Conservation (phyloP, 2,797 vertebrate genomes). For the Selene dorsalis region DNA sequence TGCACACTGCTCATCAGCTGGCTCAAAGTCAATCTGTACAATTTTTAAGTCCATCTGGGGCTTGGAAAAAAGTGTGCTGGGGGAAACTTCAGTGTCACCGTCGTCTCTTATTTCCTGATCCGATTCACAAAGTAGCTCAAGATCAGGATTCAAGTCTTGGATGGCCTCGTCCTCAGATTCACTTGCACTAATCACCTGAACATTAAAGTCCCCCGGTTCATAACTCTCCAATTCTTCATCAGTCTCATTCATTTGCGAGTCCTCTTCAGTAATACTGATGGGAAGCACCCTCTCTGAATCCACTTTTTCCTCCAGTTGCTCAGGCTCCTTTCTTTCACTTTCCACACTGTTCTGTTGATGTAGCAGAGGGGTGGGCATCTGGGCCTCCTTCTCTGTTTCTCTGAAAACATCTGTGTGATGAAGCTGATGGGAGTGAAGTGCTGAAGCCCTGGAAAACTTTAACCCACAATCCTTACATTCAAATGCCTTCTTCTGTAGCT, state of each 20-base stretch:
- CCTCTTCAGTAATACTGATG: conserved; percentile 34
- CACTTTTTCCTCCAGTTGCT: conserved; percentile 30
- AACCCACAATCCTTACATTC: conserved; percentile 85
- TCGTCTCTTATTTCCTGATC: conserved; percentile 80
- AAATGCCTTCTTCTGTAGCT: conserved; percentile 86
- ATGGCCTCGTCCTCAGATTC: conserved; percentile 75
- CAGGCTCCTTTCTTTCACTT: conserved; percentile 32
- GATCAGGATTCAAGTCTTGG: conserved; percentile 77
- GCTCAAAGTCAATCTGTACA: conserved; percentile 81
- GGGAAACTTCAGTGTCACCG: conserved; percentile 29
- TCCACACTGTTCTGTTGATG: conserved; percentile 49
- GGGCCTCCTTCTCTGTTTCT: conserved; percentile 68
- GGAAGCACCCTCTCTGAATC: conserved; percentile 39
- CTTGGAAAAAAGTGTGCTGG: conserved; percentile 56
- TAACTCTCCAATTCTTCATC: conserved; percentile 74
- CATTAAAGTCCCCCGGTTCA: conserved; percentile 77
- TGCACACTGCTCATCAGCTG: conserved; percentile 48
- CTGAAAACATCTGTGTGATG: conserved; percentile 80
- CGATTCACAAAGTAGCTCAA: conserved; percentile 83
- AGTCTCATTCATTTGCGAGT: conserved; percentile 33
- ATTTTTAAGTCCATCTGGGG: conserved; percentile 82
- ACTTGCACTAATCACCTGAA: conserved; percentile 82
- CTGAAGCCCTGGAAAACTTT: conserved; percentile 85
- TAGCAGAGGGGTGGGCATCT: background rate
- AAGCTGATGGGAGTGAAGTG: conserved; percentile 85